Conservation (phyloP, 1,140 invertebrate species). For the Aphelinus atriplicis region DNA sequence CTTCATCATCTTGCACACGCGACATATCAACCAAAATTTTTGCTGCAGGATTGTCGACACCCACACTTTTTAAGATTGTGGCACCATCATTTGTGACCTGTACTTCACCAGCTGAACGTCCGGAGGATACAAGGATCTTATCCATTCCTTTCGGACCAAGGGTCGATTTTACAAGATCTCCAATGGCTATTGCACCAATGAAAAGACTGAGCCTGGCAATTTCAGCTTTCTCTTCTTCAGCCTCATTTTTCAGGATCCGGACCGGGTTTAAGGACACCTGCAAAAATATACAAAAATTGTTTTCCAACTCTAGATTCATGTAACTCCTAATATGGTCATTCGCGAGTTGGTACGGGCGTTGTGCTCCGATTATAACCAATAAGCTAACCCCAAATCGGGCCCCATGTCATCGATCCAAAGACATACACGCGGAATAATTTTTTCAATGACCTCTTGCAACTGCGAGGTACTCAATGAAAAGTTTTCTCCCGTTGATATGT, state of each 20-base stretch:
- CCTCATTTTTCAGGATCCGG: slow-evolving; percentile 92
- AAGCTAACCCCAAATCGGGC: neutral
- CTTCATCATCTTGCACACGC: slow-evolving; percentile 98
- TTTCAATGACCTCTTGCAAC: too few relatives aligned
- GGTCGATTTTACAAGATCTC: slow-evolving; percentile 97
- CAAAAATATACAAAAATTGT: slow-evolving; percentile 40
- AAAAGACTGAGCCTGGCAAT: slow-evolving; percentile 95
- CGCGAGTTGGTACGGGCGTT: neutral
- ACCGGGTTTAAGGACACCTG: slow-evolving; percentile 93
- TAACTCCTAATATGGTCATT: neutral
- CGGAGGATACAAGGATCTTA: slow-evolving; percentile 93
- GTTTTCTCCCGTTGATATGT: too few relatives aligned
- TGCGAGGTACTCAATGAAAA: too few relatives aligned
- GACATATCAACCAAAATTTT: slow-evolving; percentile 99
- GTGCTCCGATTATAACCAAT: slow-evolving; percentile 29
- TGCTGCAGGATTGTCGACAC: slow-evolving; percentile 98
- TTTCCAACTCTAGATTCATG: neutral
- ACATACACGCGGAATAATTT: too few relatives aligned
- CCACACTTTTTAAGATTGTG: slow-evolving; percentile 95
- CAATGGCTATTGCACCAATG: slow-evolving; percentile 97
- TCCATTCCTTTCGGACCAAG: slow-evolving; percentile 99
- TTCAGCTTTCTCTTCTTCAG: slow-evolving; percentile 98
- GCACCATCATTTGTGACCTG: slow-evolving; percentile 99
- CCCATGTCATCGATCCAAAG: neutral
- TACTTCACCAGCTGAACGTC: slow-evolving; percentile 84